Evolutionary conservation across 2,113 vertebrate species (phyloP), one percentile per base, ranked within the genome.

Genomic region (Menura novaehollandiae): DNA sequence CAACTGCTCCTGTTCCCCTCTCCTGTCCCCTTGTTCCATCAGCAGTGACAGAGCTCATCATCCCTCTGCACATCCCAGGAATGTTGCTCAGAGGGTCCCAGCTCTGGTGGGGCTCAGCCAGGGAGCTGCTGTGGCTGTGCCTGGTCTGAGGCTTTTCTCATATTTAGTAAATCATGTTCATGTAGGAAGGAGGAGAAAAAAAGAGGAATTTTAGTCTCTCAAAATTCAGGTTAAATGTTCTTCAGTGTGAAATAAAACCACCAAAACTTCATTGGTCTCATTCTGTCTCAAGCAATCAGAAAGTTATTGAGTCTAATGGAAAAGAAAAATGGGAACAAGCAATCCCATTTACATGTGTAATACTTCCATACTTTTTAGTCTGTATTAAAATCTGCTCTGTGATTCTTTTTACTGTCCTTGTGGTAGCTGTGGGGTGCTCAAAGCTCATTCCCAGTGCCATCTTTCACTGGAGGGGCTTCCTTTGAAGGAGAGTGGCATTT

Each of bases 321-420:
- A 35, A 23, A 55, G 72, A 74, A 74, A 85, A 64, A 44, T 8
- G 33, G 53, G 74, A 94, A 75, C 73, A 44, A 84, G 23, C 37
- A 47, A 58, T 2, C 15, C 21, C 16, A 0, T 23, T 39, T 9
- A 24, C 2, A 0, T 2, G 14, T 4, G 1, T 6, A 49, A 23
- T 9, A 5, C 15, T 59, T 33, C 44, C 1, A 0, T 27, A 63
- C 49, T 43, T 28, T 39, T 59, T 35, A 26, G 28, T 20, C n/a
- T 39, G 30, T 27, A 1, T 43, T 67, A 37, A 78, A 37, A 59
- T 37, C 52, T 53, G 41, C 59, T 49, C 58, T 2, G 1, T 23
- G 26, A 21, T 27, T 37, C 23, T 39, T 21, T 33, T 27, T 11
- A 1, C 15, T 33, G 23, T 9, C 55, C 55, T 47, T 14, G 7